A percentile compares a stretch with the other conserved stretches of the same genome.
phyloP scores from a whole-genome alignment of 1,140 invertebrate genomes.

The Euglossa dilemma region DNA sequence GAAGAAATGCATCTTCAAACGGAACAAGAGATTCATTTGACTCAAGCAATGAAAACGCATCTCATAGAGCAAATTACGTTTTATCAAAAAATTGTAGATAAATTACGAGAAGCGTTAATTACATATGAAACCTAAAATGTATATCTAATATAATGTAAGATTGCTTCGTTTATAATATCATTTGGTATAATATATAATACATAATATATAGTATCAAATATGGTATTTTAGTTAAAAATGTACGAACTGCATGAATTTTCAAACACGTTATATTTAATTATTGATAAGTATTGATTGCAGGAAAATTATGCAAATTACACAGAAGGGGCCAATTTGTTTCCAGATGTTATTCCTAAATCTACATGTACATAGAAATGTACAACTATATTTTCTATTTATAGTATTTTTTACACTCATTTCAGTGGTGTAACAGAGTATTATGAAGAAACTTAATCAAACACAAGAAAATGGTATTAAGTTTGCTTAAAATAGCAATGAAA shows the following conservation, averaged over 20 bases:
- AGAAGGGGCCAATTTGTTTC: conserved; percentile 36
- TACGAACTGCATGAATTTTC: background rate
- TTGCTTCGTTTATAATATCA: background rate
- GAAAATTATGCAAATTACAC: background rate
- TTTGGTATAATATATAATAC: background rate
- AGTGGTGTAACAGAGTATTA: background rate
- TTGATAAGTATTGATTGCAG: background rate
- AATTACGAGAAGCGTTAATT: conserved; percentile 84
- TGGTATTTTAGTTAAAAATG: conserved; percentile 15
- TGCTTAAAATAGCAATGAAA: background rate
- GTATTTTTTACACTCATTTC: conserved; percentile 21
- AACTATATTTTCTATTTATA: conserved; percentile 42
- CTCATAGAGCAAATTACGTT: conserved; percentile 94
- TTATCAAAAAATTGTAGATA: conserved; percentile 91
- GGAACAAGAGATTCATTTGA: conserved; percentile 93
- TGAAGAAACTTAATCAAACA: background rate
- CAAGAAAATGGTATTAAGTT: background rate
- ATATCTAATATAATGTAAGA: background rate
- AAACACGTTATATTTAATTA: conserved; percentile 11
- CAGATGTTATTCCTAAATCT: conserved; percentile 25
- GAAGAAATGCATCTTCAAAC: conserved; percentile 96
- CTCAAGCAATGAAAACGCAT: conserved; percentile 92
- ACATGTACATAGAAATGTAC: background rate
- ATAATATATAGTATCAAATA: background rate
- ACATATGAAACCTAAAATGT: conserved; percentile 80